Base-by-base conservation (phyloP, 2,113 vertebrate species). In the Tetrao urogallus region DNA sequence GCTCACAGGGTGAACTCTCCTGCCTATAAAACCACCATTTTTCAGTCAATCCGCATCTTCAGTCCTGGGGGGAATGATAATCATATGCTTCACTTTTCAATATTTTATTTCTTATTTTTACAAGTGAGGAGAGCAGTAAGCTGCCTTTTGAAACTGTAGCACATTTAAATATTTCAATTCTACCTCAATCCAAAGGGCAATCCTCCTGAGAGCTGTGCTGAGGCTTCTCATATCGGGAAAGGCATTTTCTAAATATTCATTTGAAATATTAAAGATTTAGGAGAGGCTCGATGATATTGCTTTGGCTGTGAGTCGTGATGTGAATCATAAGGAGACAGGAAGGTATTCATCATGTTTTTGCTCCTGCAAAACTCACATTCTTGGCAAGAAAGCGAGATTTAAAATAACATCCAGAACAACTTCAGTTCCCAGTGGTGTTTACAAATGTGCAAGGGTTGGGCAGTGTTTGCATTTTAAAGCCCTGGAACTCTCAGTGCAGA, bases 341-440 rank as follows among this genome's bases (percentile, higher is more conserved):
- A 63, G 28, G 4, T 2, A 18, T 54, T 8, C 1, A 22, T 10
- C 34, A 0, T 0, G 8, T 6, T 66, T 82, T 89, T 5, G 8
- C 36, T 45, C 30, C 27, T 32, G 56, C 6, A 42, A 22, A 45
- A 25, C 42, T 32, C 2, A 0, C 22, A 1, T 52, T 34, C 54
- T 43, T 34, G 9, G 7, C 65, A 34, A 25, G 42, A 48, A 47
- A 69, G 18, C 7, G 10, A 43, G 48, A 42, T 57, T 73, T 80
- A 4, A 21, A 73, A 4, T 6, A 36, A 14, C 0, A 2, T 16
- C 0, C 1, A n/a, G 56, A 63, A 19, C 0, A 5, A 1, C 47
- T 20, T 7, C 50, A 19, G 69, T 3, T 47, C 48, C 76, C 1
- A 0, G 66, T 0, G 14, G 34, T 6, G 38, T 11, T 47, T 38